Evolutionary conservation across 1,140 invertebrate genomes (phyloP), one percentile per base, ranked within the genome.

Genomic region (Acyrthosiphon pisum): DNA sequence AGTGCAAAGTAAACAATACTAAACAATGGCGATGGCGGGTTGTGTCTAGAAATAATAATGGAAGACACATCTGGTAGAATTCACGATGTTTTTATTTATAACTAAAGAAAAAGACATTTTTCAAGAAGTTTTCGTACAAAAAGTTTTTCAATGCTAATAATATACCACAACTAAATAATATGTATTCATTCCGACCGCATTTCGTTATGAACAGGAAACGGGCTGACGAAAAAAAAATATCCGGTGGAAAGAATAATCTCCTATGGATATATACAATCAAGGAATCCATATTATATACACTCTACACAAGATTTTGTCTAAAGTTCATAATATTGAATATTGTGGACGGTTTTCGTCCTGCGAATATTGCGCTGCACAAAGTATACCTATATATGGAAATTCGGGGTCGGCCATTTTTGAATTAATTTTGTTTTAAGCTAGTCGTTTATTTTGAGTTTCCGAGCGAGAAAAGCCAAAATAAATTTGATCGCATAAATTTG

Each of bases 61-160:
- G 91, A 93, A 41, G 68, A 84, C 91, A 56, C 91, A 93, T 83
- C 91, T 93, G 91, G 91, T 44, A 44, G 81, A 93, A 81, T 93
- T 93, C 91, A 93, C 76, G 50, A 86, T 93, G 91, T 93, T 86
- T 84, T 93, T 83, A 93, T 93, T 56, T 93, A 93, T 44, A 50
- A 93, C 91, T 50, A 84, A 86, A 93, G 91, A 84, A 93, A 86
- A 86, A 53, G 91, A 86, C 50, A 93, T 93, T 93, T 93, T 93
- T 84, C 68, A 68, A 56, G 81, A 93, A 93, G 81, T 83, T 93
- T 93, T 93, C 81, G 37, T 53, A 81, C n/a, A 60, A 37, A 86
- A 93, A 93, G 91, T 93, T 93, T 93, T 93, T 53, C 91, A 56
- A 86, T 53, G 91, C 91, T 93, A 84, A 86, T 93, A 93, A 50